These are phyloP conservation scores for Sigmodon hispidus DNA, from an alignment of 2,113 vertebrate genomes.

Conservation along the genomic window DNA sequence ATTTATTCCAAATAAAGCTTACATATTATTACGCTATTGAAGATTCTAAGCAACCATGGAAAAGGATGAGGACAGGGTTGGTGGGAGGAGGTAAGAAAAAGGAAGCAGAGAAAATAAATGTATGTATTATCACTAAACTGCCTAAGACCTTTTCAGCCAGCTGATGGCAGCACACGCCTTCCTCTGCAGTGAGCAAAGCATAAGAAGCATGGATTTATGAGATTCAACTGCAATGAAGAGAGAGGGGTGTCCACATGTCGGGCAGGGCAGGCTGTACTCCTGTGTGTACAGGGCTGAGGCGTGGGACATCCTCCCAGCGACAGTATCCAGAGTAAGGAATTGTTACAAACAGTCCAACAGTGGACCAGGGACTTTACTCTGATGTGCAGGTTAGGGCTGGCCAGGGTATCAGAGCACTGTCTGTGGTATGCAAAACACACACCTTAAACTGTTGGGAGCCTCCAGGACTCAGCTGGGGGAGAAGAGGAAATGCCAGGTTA, in stretches of 20 bases:
- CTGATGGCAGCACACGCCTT: slow-evolving; percentile 43
- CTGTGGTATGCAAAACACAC: not conserved
- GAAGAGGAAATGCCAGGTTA: not conserved
- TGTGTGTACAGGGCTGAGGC: not conserved
- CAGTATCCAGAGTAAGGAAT: not conserved
- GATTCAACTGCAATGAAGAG: not conserved
- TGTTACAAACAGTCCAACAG: not conserved
- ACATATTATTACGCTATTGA: not conserved
- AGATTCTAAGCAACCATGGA: not conserved
- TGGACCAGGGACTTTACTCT: not conserved
- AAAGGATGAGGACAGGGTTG: not conserved
- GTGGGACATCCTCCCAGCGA: not conserved
- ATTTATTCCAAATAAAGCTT: not conserved
- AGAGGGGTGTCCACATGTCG: accelerated
- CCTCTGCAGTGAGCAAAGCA: not conserved
- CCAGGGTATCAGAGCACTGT: not conserved
- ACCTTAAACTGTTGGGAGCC: not conserved
- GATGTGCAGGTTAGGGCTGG: not conserved
- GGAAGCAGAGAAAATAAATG: not conserved
- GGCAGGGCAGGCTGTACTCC: not conserved
- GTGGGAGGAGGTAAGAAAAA: not conserved
- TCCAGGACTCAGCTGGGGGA: not conserved
- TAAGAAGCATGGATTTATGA: not conserved
- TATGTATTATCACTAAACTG: not conserved
- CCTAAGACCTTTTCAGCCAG: slow-evolving; percentile 9